Base-by-base conservation (phyloP, 2,113 vertebrate species). In the Cheilinus undulatus region DNA sequence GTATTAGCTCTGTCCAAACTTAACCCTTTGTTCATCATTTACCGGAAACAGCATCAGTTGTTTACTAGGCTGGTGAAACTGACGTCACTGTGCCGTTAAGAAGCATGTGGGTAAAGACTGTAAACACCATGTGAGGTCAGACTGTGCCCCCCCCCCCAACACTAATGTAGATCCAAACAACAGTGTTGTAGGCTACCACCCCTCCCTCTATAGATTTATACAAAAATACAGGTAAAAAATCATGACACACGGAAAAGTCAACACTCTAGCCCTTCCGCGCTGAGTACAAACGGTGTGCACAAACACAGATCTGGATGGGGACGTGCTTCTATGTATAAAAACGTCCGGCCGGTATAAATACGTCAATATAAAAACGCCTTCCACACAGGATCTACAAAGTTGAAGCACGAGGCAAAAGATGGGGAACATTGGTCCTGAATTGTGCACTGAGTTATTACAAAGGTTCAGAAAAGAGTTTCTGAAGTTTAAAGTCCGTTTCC, bases 181-280 rank as follows among this genome's bases (percentile, higher is more conserved):
- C 96, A 93, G 95, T 95, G 95, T 94, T 95, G 80, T 95, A 96
- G 86, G 82, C 80, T 82, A 78, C 96, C 95, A 95, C 94, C 92
- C 95, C 94, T 61, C 95, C 95, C 94, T 96, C 95, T 95, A 97
- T 98, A 98, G 94, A 96, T 97, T 98, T 98, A 95, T 99, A 99
- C 98, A 99, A 99, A 99, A 99, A 99, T 99, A 99, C 97, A 98
- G 95, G 97, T 97, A 99, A 96, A 99, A 99, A 99, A 99, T 97
- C 97, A 97, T 96, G 96, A 97, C 97, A 98, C 95, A 95, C 96
- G 96, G 96, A 93, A 84, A 93, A 96, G 94, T 95, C 92, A 96
- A 96, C 97, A 96, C 98, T 95, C 96, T 99, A 99, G 97, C 97
- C 98, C 98, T 99, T 98, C 96, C 94, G 95, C 95, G 96, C 97